Base-by-base conservation (phyloP, 2,888 invertebrate species). In the Perizoma affinitatum region DNA sequence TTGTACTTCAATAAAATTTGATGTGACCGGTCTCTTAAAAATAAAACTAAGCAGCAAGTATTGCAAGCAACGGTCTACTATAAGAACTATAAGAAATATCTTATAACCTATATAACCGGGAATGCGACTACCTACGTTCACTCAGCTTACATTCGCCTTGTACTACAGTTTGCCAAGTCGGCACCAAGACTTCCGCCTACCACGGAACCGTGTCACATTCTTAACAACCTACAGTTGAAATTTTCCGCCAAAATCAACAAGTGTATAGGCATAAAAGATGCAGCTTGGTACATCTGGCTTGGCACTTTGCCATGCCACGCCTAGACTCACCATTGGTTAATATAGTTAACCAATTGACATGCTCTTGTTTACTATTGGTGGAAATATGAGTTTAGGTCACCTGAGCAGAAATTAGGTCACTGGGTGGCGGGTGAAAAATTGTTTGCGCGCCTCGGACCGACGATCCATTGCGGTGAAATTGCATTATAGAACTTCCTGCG, bases 271-370 rank as follows among this genome's bases (percentile, higher is more conserved):
- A 80, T 82, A 82, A 82, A 87, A 83, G 83, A 79, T 83, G 85
- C 84, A 82, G 73, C 75, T 74, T 73, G 73, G 75, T 71, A 74
- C 73, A 69, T 76, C 76, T 73, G 72, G 69, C 77, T 82, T 92
- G 92, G 92, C 92, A 90, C 64, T 51, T 65, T 88, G 92, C 92
- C 92, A 91, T 66, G 91, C 92, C 90, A 87, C 92, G 92, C 92
- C 92, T 92, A 89, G 82, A 80, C 85, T 78, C 79, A 82, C 86
- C 83, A 92, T 92, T 92, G 92, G 92, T 88, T 92, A 90, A 91
- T 89, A 88, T 85, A 81, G 82, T 84, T 86, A 87, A 87, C 92
- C 92, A 92, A 92, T 92, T 92, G 92, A 91, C 90, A 90, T 75
- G 76, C 85, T 77, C 84, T 81, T 75, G 75, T 77, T 68, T 86